phyloP scores from a whole-genome alignment of 2,113 vertebrate genomes.

The Alces alces region DNA sequence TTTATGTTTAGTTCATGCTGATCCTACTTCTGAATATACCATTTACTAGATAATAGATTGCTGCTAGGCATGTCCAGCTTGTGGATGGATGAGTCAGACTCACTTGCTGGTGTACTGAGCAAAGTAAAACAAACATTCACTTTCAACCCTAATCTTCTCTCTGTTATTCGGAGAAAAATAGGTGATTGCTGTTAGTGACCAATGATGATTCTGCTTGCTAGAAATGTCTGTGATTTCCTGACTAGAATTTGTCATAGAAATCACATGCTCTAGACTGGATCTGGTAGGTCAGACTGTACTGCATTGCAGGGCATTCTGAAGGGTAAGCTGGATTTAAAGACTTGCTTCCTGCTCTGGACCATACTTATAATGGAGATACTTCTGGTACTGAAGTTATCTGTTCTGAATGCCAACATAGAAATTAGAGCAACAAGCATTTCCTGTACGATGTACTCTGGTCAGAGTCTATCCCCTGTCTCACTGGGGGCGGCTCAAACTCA shows the following conservation, averaged over 20 bases:
- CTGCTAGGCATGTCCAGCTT: not conserved
- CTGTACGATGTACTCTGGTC: not conserved
- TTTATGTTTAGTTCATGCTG: not conserved
- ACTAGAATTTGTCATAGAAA: not conserved
- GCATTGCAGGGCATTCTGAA: not conserved
- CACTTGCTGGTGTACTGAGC: not conserved
- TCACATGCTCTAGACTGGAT: not conserved
- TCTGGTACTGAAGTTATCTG: not conserved
- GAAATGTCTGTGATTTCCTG: not conserved
- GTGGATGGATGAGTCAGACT: not conserved
- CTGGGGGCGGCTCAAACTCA: fast-evolving
- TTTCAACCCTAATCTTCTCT: not conserved
- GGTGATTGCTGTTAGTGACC: not conserved
- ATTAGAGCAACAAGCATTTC: not conserved
- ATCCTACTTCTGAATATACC: not conserved
- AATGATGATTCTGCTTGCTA: not conserved
- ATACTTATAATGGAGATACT: not conserved
- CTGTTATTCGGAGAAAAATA: not conserved
- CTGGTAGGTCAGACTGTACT: not conserved
- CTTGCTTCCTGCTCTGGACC: not conserved
- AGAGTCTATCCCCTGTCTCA: not conserved
- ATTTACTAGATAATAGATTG: not conserved
- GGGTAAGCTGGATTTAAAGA: not conserved
- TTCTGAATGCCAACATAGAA: not conserved
- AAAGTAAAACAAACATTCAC: not conserved